Evolutionary conservation across 2,888 invertebrate genomes (phyloP).

Genomic region (Neocrepidodera transversa): DNA sequence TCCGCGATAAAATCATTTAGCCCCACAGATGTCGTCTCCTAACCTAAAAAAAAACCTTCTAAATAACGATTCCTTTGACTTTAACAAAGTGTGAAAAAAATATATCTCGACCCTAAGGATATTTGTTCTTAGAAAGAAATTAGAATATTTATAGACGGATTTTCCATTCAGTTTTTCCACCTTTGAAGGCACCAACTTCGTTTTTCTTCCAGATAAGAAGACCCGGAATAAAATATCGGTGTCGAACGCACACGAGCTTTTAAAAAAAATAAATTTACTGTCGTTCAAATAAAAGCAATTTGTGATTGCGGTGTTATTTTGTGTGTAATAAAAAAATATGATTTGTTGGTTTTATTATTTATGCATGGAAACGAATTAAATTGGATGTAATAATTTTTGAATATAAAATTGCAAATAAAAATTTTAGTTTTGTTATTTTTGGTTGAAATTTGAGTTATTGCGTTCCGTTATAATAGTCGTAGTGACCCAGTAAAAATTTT

Average conservation of each 20-base stretch:
- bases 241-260: conserved; percentile 9
- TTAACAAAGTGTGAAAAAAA: background rate
- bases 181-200: conserved; percentile 4
- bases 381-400: too few relatives aligned
- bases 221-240: conserved; percentile 5
- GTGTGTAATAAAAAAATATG: too few relatives aligned
- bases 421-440: too few relatives aligned
- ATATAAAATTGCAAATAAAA: too few relatives aligned
- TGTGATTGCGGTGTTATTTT: too few relatives aligned
- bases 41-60: background rate
- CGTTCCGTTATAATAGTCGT: too few relatives aligned
- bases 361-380: too few relatives aligned
- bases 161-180: background rate
- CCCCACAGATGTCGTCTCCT: background rate
- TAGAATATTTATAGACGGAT: conserved; percentile 14
- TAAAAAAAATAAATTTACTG: conserved; percentile 5
- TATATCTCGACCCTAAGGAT: conserved; percentile 9
- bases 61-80: conserved; percentile 1
- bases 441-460: too few relatives aligned
- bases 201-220: conserved; percentile 11
- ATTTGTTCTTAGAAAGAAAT: conserved; percentile 10
- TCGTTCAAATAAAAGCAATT: conserved; percentile 8
- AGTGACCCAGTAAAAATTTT: too few relatives aligned
- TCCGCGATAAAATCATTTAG: background rate
- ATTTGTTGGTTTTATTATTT: too few relatives aligned